Evolutionary conservation across 1,140 invertebrate genomes (phyloP).

Genomic region (Melitaea cinxia): DNA sequence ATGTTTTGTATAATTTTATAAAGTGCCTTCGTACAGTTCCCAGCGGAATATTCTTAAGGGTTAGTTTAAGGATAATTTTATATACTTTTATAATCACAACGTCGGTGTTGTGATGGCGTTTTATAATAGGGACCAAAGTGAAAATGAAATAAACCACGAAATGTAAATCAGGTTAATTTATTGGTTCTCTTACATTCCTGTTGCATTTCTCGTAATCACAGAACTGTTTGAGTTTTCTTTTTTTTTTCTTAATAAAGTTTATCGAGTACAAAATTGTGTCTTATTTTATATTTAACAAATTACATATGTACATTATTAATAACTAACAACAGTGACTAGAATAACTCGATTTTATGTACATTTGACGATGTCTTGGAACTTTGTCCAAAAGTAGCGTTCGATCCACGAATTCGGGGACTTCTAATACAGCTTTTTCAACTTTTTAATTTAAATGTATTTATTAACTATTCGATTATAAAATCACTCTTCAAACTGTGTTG

Average conservation of each 20-base stretch:
- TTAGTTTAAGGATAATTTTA: conserved; percentile 17
- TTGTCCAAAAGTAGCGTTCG: too few species aligned
- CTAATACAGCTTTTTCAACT: too few species aligned
- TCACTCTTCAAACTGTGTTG: too few species aligned
- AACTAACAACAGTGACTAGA: conserved; percentile 65
- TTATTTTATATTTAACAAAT: conserved; percentile 41
- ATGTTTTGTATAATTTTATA: conserved; percentile 18
- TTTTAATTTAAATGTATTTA: too few species aligned
- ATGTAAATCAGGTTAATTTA: conserved; percentile 62
- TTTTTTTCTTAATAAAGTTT: conserved; percentile 67
- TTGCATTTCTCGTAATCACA: conserved; percentile 60
- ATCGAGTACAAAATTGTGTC: conserved; percentile 60
- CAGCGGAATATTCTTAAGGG: conserved; percentile 19
- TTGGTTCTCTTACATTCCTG: conserved; percentile 67
- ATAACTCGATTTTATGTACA: conserved; percentile 58
- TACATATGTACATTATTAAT: conserved; percentile 19
- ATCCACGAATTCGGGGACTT: too few species aligned
- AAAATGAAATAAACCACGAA: conserved; percentile 34
- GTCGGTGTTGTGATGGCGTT: conserved; percentile 13
- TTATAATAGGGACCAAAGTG: conserved; percentile 35
- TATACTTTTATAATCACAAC: conserved; percentile 5
- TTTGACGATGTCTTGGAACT: conserved; percentile 6
- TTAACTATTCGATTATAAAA: too few species aligned
- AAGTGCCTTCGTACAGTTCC: conserved; percentile 37
- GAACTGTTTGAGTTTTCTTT: conserved; percentile 48